Evolutionary conservation across 2,888 invertebrate genomes (phyloP).

Genomic region (Calliphora vomitoria): DNA sequence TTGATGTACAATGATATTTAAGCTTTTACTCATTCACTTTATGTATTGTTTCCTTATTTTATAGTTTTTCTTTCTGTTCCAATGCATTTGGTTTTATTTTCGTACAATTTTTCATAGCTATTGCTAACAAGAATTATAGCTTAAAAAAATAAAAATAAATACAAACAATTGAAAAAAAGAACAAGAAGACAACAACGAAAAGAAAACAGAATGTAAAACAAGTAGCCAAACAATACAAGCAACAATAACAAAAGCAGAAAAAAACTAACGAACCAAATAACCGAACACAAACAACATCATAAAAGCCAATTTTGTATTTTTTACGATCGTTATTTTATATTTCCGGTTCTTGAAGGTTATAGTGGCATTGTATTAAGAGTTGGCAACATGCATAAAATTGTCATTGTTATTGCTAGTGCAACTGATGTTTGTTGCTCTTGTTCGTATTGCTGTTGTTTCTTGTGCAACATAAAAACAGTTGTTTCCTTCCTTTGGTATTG

Average conservation of each 20-base stretch:
- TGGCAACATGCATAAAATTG: conserved; percentile 77
- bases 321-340: conserved; percentile 78
- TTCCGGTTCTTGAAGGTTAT: conserved; percentile 77
- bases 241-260: conserved; percentile 25
- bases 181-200: conserved; percentile 39
- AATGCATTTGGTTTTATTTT: conserved; percentile 42
- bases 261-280: conserved; percentile 71
- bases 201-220: conserved; percentile 5
- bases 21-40: neutral
- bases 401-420: conserved; percentile 73
- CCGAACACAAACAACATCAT: conserved; percentile 73
- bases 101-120: conserved; percentile 29
- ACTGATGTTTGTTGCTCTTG: conserved; percentile 51
- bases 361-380: conserved; percentile 75
- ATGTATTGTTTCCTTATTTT: conserved; percentile 14
- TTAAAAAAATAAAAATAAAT: conserved; percentile 9
- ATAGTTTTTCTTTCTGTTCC: neutral
- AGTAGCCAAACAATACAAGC: conserved; percentile 42
- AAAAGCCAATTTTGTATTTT: conserved; percentile 77
- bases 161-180: neutral
- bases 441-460: conserved; percentile 54
- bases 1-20: neutral
- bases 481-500: conserved; percentile 66
- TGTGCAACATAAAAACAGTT: conserved; percentile 58
- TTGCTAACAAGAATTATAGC: conserved; percentile 31